Conservation (phyloP, 2,888 invertebrate genomes). For the Adelognathus sp. region DNA sequence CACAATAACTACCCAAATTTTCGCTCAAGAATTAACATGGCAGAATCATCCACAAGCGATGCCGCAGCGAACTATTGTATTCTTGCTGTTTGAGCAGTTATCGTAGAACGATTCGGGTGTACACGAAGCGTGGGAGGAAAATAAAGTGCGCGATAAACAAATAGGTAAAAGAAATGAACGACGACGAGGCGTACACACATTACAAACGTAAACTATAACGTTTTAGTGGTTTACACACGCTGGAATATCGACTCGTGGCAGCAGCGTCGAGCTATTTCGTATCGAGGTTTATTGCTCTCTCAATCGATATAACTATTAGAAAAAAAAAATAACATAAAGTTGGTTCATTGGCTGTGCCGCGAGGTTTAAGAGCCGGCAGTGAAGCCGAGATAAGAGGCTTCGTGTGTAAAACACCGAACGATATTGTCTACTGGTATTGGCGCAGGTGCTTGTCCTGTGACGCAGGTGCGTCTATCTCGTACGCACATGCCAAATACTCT, state of each 20-base stretch:
- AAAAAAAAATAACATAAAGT: conserved; percentile 11
- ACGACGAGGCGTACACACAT: neutral
- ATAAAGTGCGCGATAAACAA: neutral
- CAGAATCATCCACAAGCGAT: neutral
- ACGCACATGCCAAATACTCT: conserved; percentile 15
- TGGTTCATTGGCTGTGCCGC: conserved; percentile 33
- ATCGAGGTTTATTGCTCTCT: conserved; percentile 50
- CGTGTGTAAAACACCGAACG: conserved; percentile 24
- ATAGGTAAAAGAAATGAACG: neutral
- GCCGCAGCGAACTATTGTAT: neutral
- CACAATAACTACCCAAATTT: no score
- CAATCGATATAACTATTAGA: conserved; percentile 23
- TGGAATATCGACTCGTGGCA: neutral
- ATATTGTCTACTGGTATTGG: conserved; percentile 60
- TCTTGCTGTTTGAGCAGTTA: neutral
- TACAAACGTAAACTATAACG: neutral
- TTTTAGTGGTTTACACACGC: neutral
- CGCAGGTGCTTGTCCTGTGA: conserved; percentile 54
- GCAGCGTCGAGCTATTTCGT: conserved; percentile 14
- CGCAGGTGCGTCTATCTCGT: conserved; percentile 49
- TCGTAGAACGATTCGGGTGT: neutral
- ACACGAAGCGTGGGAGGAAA: neutral
- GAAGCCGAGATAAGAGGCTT: conserved; percentile 55
- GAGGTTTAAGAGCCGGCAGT: conserved; percentile 44
- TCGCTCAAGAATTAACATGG: no score